Percentiles rank a stretch among this genome's conserved stretches.
Evolutionary conservation across 2,113 vertebrate species (phyloP).

Genomic region (Hyaena hyaena): DNA sequence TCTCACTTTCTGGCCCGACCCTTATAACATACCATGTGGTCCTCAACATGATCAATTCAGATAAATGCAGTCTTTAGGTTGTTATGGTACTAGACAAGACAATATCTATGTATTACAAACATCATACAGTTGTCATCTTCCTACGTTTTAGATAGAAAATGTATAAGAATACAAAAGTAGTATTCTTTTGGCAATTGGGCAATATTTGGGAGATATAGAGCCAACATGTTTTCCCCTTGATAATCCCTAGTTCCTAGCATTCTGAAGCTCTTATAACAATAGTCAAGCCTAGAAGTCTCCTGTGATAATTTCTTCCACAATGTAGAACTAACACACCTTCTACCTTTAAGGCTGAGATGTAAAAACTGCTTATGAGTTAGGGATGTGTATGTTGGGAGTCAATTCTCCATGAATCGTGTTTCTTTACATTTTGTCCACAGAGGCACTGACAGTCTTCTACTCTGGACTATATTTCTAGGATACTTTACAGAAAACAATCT

Average conservation of each 20-base stretch:
- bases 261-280: not conserved
- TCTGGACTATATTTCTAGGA: not conserved
- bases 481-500: not conserved
- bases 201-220: not conserved
- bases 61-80: not conserved
- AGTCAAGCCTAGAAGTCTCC: not conserved
- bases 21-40: not conserved
- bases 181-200: too few species aligned
- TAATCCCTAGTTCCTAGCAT: not conserved
- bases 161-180: not conserved
- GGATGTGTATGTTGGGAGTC: not conserved
- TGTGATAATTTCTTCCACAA: not conserved
- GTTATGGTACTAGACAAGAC: not conserved
- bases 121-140: not conserved
- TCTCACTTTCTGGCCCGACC: not conserved
- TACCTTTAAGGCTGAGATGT: not conserved
- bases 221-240: not conserved
- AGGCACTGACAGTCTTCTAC: not conserved
- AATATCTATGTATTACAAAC: not conserved
- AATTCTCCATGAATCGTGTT: not conserved
- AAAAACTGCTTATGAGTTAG: not conserved
- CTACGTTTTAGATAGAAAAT: slow-evolving; percentile 7
- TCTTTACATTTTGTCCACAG: not conserved
- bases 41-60: not conserved
- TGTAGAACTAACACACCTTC: not conserved